phyloP scores from a whole-genome alignment of 2,888 invertebrate genomes.

The Hypselothyrea guttata region DNA sequence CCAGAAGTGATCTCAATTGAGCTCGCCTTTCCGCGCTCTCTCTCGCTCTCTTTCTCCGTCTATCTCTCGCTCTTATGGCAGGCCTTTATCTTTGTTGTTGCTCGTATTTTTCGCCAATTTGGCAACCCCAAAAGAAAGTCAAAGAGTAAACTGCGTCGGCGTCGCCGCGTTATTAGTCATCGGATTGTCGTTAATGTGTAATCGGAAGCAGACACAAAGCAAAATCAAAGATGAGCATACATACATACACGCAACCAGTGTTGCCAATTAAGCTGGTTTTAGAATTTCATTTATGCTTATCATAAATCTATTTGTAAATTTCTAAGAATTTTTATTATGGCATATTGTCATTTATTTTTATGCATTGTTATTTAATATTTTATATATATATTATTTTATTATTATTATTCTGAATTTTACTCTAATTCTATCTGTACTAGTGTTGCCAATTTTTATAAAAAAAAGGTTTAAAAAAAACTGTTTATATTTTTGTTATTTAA shows the following conservation, averaged over 20 bases:
- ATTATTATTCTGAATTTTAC: no score
- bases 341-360: no score
- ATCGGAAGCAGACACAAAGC: conserved; percentile 33
- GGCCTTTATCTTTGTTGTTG: conserved; percentile 9
- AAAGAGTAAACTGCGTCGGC: conserved; percentile 20
- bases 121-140: conserved; percentile 55
- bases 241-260: not conserved
- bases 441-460: no score
- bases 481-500: no score
- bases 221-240: conserved; percentile 32
- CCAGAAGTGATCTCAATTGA: conserved; percentile 49
- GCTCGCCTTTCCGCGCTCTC: conserved; percentile 56
- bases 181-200: conserved; percentile 21
- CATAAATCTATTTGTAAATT: conserved; percentile 10
- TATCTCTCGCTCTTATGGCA: conserved; percentile 8
- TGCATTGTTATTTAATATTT: no score
- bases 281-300: no score
- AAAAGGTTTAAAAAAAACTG: no score
- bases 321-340: no score
- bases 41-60: conserved; percentile 14
- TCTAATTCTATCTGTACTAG: no score
- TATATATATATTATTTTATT: no score
- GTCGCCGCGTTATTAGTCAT: conserved; percentile 43
- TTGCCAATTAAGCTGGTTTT: no score
- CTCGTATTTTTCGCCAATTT: conserved; percentile 35